Evolutionary conservation across 2,797 vertebrate species (phyloP).

Genomic region (Cetoscarus ocellatus): DNA sequence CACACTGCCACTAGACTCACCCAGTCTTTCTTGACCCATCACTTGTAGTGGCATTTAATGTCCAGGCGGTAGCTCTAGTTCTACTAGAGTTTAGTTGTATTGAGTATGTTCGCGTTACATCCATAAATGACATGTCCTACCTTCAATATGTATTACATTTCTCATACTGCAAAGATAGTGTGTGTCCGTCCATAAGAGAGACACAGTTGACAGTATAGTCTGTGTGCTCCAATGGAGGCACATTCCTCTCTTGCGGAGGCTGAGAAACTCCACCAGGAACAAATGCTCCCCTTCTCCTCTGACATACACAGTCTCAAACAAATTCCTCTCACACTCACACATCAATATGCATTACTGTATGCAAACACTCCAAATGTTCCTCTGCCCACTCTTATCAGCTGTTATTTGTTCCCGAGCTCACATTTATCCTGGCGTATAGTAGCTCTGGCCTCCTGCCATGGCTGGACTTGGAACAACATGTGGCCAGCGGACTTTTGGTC

Average conservation of each 20-base stretch:
- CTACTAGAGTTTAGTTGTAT: too few relatives aligned
- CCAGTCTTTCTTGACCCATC: too few relatives aligned
- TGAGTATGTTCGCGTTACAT: too few relatives aligned
- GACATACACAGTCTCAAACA: constrained; percentile 5
- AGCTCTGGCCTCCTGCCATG: constrained; percentile 17
- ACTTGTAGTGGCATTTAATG: too few relatives aligned
- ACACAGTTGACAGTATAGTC: constrained; percentile 16
- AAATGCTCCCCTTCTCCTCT: constrained; percentile 27
- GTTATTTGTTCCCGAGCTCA: constrained; percentile 55
- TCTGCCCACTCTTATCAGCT: constrained; percentile 57
- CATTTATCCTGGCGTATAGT: constrained; percentile 32
- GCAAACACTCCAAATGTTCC: constrained; percentile 24
- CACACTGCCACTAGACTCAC: too few relatives aligned
- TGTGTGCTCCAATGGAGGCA: not conserved
- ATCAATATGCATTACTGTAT: constrained; percentile 1
- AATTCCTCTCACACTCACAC: not conserved
- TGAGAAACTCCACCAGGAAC: constrained; percentile 30
- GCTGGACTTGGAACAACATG: not conserved
- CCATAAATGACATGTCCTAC: too few relatives aligned
- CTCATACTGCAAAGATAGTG: not conserved
- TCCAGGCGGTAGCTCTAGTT: too few relatives aligned
- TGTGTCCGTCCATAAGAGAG: not conserved
- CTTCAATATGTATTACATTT: too few relatives aligned
- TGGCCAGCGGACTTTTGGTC: not conserved
- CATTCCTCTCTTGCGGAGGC: constrained; percentile 55